Evolutionary conservation across 1,140 invertebrate species (phyloP), one percentile per base, ranked within the genome.

Genomic region (Cotesia vestalis): DNA sequence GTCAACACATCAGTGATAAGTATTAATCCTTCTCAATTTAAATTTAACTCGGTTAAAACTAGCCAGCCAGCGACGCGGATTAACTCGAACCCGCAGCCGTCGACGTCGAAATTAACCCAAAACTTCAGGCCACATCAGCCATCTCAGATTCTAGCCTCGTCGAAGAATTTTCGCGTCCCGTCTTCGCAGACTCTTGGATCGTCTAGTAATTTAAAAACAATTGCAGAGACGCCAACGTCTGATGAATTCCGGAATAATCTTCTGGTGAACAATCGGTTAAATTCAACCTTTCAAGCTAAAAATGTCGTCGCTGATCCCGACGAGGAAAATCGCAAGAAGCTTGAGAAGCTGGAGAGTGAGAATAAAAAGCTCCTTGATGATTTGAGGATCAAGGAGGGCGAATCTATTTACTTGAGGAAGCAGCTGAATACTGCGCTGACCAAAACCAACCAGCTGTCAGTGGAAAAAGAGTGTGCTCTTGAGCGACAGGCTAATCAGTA

Each of bases 301-400:
- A 69, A 77, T 61, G 17, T 72, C n/a, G 67, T 77, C 0, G n/a
- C 38, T 67, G 11, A 74, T 9, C 35, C 75, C 40, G 76, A 76
- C 66, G 62, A 72, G n/a, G 73, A 72, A 0, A 59, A 17, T n/a
- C 57, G 68, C 27, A 70, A 52, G 38, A 74, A 80, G 64, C 64
- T 81, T n/a, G 77, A 80, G 60, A 81, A 78, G 51, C 72, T 82
- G 57, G 77, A 74, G 57, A 62, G 70, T 63, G 79, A 85, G 60
- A 80, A 84, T 57, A 74, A 79, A 20, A 82, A 84, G 20, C 59
- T 85, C 4, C 66, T 78, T 11, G 69, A 77, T 52, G 77, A 83
- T 34, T 80, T 84, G 62, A 77, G 77, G 74, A 75, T 79, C 4
- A 85, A 85, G 72, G 76, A 84, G 53, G 83, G 84, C 4, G 83